Evolutionary conservation across 2,888 invertebrate species (phyloP).

Genomic region (Sericinus montela): DNA sequence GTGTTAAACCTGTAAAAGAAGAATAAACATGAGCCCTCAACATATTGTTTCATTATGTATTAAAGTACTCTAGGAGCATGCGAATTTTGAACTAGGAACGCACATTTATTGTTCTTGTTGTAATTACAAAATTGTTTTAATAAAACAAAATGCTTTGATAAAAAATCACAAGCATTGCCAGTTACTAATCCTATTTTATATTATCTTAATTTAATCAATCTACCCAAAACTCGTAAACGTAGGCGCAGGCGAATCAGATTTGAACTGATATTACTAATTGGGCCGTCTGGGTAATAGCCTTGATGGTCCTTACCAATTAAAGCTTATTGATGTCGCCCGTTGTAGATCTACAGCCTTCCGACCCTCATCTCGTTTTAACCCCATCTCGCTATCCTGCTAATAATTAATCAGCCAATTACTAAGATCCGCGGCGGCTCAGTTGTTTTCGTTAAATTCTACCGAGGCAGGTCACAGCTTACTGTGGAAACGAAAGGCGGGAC

Average conservation of each 20-base stretch:
- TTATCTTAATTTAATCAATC: constrained; percentile 17
- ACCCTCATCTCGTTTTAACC: constrained; percentile 73
- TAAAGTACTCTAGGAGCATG: too few species aligned
- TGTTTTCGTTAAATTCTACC: constrained; percentile 42
- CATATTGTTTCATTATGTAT: too few species aligned
- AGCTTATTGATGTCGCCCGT: constrained; percentile 69
- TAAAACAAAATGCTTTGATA: too few species aligned
- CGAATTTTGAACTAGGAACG: too few species aligned
- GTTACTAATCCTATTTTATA: not conserved
- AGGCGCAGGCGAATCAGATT: constrained; percentile 24
- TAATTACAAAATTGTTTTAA: too few species aligned
- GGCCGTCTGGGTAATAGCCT: constrained; percentile 55
- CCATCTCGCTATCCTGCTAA: constrained; percentile 62
- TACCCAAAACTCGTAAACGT: constrained; percentile 19
- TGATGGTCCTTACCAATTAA: constrained; percentile 71
- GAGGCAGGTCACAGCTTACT: not conserved
- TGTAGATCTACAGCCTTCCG: constrained; percentile 53
- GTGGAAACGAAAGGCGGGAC: not conserved
- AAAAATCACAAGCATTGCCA: not conserved
- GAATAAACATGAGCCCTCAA: too few species aligned
- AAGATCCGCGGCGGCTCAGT: constrained; percentile 44
- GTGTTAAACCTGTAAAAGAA: too few species aligned
- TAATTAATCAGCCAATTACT: constrained; percentile 76
- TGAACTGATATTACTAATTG: constrained; percentile 64
- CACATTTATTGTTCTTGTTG: too few species aligned